Percentiles rank a stretch among this genome's conserved stretches.
Conservation (phyloP, 2,797 vertebrate genomes). For the Cuniculus paca region DNA sequence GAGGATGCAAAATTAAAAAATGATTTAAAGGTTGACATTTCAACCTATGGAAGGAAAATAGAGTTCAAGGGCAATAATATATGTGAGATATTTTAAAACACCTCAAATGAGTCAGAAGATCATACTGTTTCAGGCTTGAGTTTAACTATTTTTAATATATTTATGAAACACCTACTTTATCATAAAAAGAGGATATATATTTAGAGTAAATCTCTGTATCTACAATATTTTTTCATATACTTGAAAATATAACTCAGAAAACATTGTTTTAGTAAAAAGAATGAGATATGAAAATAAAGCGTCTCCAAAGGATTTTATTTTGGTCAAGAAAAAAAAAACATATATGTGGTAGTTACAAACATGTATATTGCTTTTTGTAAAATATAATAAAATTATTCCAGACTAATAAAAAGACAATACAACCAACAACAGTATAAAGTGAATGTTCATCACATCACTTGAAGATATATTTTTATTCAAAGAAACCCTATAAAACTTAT, state of each 20-base stretch:
- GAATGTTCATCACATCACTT: conserved; percentile 70
- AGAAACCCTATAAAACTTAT: conserved; percentile 77
- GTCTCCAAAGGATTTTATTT: conserved; percentile 37
- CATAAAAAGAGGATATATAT: not conserved
- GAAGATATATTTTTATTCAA: conserved; percentile 74
- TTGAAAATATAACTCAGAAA: conserved; percentile 11
- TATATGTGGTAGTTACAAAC: not conserved
- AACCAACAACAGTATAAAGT: conserved; percentile 60
- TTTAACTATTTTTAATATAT: not conserved
- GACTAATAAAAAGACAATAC: conserved; percentile 64
- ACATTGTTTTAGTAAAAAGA: not conserved
- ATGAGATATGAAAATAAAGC: conserved; percentile 2
- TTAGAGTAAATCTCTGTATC: conserved; percentile 27
- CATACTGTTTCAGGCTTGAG: not conserved
- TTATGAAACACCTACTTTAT: conserved; percentile 32
- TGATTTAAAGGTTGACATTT: conserved; percentile 62
- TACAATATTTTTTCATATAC: conserved; percentile 4
- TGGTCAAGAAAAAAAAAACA: not conserved
- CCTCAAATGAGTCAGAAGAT: not conserved
- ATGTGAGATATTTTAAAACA: not conserved
- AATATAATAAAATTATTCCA: conserved; percentile 49
- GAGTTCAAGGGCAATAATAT: not conserved
- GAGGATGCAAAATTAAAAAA: conserved; percentile 43
- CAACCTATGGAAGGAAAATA: not conserved
- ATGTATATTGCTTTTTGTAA: not conserved